Conservation (phyloP, 2,797 vertebrate genomes). For the Salmo trutta region DNA sequence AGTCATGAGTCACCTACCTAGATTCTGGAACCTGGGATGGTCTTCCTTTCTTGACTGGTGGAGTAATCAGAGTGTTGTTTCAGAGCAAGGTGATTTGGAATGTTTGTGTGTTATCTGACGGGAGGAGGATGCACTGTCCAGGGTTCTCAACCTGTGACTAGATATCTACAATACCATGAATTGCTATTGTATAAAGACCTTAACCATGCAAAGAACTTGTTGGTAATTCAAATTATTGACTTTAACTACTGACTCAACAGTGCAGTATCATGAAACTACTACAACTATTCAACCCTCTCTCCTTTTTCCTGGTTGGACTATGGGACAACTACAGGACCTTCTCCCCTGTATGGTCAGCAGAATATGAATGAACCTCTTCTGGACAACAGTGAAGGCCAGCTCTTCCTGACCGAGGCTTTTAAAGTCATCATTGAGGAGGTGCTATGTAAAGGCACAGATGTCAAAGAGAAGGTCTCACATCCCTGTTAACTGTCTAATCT, state of each 20-base stretch:
- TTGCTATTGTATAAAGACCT: background rate
- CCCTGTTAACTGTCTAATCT: background rate
- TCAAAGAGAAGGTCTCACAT: slow-evolving; percentile 76
- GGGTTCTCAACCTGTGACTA: background rate
- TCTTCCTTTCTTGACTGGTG: background rate
- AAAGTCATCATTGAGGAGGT: slow-evolving; percentile 81
- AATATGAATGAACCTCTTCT: slow-evolving; percentile 51
- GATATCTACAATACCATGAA: background rate
- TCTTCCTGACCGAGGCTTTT: slow-evolving; percentile 79
- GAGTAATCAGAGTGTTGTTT: background rate
- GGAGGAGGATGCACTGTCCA: background rate
- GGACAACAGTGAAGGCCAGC: slow-evolving; percentile 70
- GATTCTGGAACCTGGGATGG: slow-evolving; percentile 5
- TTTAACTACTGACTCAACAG: too few species aligned
- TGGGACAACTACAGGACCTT: slow-evolving; percentile 20
- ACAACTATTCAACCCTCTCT: background rate
- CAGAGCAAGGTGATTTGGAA: background rate
- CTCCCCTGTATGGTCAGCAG: background rate
- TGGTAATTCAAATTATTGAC: background rate
- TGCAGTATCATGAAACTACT: background rate
- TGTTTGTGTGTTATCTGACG: background rate
- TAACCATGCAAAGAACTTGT: background rate
- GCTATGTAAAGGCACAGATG: slow-evolving; percentile 78
- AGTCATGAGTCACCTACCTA: slow-evolving; percentile 5
- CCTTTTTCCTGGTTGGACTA: slow-evolving; percentile 19